Evolutionary conservation across 2,888 invertebrate species (phyloP).

Genomic region (Drosophila rubida): DNA sequence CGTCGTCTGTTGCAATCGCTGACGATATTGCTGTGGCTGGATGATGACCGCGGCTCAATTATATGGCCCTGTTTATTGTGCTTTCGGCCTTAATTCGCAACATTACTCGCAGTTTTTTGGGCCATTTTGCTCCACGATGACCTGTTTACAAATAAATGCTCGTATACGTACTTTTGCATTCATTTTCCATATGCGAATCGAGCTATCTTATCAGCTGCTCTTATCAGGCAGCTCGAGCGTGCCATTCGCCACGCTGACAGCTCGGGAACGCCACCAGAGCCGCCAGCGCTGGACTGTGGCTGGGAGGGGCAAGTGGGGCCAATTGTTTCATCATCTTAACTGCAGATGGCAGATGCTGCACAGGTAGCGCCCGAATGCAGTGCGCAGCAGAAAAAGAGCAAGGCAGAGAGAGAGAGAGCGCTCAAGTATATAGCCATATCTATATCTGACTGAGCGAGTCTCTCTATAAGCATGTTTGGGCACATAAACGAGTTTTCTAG

Average conservation of each 20-base stretch:
- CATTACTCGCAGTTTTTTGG: constrained; percentile 18
- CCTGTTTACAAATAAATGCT: constrained; percentile 17
- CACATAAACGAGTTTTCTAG: constrained; percentile 41
- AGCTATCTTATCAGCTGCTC: constrained; percentile 38
- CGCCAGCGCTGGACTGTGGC: background rate
- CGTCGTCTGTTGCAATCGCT: constrained; percentile 21
- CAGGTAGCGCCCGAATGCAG: constrained; percentile 2
- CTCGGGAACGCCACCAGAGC: constrained; percentile 1
- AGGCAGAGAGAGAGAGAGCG: background rate
- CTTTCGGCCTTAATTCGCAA: constrained; percentile 35
- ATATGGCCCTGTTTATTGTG: constrained; percentile 27
- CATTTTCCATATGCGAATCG: constrained; percentile 4
- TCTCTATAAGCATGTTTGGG: background rate
- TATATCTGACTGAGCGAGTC: background rate
- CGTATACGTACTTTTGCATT: background rate
- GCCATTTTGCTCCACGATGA: constrained; percentile 16
- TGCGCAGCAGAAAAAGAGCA: background rate
- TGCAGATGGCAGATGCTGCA: constrained; percentile 18
- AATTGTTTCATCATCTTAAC: constrained; percentile 8
- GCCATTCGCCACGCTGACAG: constrained; percentile 19
- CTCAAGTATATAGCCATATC: background rate
- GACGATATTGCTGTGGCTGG: background rate
- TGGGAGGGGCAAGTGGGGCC: background rate
- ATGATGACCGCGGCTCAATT: constrained; percentile 26
- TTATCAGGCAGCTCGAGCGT: constrained; percentile 45